These are phyloP conservation scores for Catharus ustulatus DNA, from an alignment of 2,797 vertebrate species.

Conservation along the genomic window DNA sequence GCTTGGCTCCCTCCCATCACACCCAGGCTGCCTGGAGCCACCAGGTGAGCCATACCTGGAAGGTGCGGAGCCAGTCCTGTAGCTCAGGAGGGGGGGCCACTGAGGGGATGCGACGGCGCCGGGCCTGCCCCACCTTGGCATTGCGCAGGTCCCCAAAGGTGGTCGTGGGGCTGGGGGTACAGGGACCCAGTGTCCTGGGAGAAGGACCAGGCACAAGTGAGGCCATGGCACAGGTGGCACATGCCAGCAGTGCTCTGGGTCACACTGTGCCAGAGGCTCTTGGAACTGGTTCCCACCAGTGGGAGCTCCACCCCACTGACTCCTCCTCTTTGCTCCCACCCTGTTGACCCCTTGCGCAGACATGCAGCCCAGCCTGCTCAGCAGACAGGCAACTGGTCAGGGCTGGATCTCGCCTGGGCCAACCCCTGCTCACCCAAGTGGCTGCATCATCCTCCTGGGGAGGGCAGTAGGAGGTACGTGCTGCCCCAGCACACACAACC, in stretches of 20 bases:
- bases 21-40: not conserved
- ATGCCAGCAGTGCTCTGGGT: not conserved
- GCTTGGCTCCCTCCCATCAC: not conserved
- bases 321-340: not conserved
- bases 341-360: not conserved
- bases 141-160: slow-evolving; percentile 73
- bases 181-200: slow-evolving; percentile 51
- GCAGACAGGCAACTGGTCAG: not conserved
- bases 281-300: fast-evolving
- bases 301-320: not conserved
- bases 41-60: slow-evolving; percentile 51
- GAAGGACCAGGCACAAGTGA: not conserved
- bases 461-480: not conserved
- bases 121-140: slow-evolving; percentile 3
- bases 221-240: not conserved
- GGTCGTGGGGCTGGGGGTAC: slow-evolving; percentile 60
- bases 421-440: not conserved
- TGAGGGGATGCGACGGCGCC: slow-evolving; percentile 42
- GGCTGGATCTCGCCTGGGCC: not conserved
- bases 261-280: not conserved
- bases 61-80: slow-evolving; percentile 73
- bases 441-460: not conserved
- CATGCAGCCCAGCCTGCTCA: not conserved
- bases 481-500: not conserved
- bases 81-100: slow-evolving; percentile 42